Conservation (phyloP, 2,797 vertebrate species). For the Sebastes vulpes region DNA sequence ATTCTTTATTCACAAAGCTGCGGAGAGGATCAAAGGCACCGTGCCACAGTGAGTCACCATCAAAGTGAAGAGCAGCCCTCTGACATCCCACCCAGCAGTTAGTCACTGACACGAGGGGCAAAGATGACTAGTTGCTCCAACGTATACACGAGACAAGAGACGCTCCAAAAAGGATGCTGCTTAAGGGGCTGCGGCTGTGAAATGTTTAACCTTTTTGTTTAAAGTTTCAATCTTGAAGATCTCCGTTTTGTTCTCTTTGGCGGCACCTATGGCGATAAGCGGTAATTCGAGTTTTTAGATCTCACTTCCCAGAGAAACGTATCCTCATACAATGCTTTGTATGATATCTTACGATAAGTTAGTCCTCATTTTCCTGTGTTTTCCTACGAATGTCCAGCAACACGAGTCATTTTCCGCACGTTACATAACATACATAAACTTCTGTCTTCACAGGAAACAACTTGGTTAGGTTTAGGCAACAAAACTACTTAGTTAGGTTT, state of each 20-base stretch:
- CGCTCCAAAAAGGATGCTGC: background rate
- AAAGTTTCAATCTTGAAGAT: background rate
- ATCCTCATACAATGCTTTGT: no score
- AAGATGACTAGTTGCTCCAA: constrained; percentile 29
- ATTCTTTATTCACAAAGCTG: constrained; percentile 82
- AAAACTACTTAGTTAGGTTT: no score
- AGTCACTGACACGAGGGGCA: constrained; percentile 49
- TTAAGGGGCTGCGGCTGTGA: background rate
- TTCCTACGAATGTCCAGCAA: no score
- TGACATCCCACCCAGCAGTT: constrained; percentile 69
- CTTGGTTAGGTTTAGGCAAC: no score
- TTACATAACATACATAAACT: no score
- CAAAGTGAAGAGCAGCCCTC: constrained; percentile 65
- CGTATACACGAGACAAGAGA: background rate
- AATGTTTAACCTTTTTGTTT: background rate
- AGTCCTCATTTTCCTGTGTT: no score
- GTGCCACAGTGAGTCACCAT: constrained; percentile 72
- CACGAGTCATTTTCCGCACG: no score
- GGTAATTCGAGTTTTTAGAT: background rate
- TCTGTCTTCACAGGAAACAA: no score
- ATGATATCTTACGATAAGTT: no score
- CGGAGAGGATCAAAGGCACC: constrained; percentile 74
- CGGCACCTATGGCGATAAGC: background rate
- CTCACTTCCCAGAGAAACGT: background rate
- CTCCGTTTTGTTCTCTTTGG: background rate